A percentile compares a stretch with the other conserved stretches of the same genome.
Conservation (phyloP, 2,797 vertebrate species). For the Sebastiscus tertius region DNA sequence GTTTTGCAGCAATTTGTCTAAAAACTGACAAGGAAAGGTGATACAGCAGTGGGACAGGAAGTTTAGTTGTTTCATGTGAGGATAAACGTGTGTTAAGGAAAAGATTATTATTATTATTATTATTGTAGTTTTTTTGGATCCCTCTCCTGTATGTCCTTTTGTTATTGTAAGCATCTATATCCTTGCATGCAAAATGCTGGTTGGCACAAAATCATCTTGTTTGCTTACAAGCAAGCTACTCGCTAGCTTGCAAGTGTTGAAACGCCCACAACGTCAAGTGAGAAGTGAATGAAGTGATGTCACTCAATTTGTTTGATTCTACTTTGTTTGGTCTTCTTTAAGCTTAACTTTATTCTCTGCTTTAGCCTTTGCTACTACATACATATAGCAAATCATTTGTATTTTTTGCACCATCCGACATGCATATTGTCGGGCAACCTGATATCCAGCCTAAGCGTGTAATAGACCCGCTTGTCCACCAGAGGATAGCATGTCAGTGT, state of each 20-base stretch:
- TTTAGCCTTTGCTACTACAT: not conserved
- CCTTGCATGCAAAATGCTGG: not conserved
- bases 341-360: not conserved
- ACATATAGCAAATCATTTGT: not conserved
- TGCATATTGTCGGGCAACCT: not conserved
- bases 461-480: too few relatives aligned
- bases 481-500: too few relatives aligned
- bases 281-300: not conserved
- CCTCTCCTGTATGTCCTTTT: not conserved
- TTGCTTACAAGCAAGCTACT: not conserved
- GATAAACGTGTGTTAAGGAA: not conserved
- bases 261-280: not conserved
- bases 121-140: not conserved
- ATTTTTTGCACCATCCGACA: not conserved
- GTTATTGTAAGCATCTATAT: too few relatives aligned
- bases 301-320: not conserved
- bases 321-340: not conserved
- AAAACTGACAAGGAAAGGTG: not conserved
- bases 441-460: too few relatives aligned
- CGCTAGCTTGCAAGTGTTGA: not conserved
- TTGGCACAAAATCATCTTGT: not conserved
- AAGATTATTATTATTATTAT: too few relatives aligned
- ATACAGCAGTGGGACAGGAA: not conserved
- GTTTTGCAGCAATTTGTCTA: not conserved
- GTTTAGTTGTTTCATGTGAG: not conserved